A percentile compares a stretch with the other conserved stretches of the same genome.
phyloP scores from a whole-genome alignment of 2,113 vertebrate genomes.

The Nothoprocta pentlandii region DNA sequence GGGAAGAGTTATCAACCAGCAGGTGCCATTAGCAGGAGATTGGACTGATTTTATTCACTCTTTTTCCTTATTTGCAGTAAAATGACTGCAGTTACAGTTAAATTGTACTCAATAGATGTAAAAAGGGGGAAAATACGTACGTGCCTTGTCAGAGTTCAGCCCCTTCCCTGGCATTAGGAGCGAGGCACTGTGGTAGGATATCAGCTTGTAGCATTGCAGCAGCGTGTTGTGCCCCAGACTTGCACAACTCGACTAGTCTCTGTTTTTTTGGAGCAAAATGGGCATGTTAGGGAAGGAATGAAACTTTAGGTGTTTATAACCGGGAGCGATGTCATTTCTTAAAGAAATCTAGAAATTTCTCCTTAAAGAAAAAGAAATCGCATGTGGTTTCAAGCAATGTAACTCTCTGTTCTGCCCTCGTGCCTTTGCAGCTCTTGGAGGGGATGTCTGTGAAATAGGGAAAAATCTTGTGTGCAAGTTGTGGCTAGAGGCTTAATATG shows the following conservation, averaged over 20 bases:
- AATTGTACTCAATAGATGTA: slow-evolving; percentile 59
- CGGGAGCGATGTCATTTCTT: rapidly evolving
- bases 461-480: not conserved
- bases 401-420: not conserved
- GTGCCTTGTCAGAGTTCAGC: slow-evolving; percentile 19
- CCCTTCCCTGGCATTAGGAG: not conserved
- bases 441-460: not conserved
- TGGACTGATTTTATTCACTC: slow-evolving; percentile 61
- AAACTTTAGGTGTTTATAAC: not conserved
- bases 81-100: slow-evolving; percentile 71
- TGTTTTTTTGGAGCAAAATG: not conserved
- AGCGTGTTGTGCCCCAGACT: not conserved
- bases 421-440: not conserved
- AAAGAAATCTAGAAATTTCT: no score
- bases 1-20: slow-evolving; percentile 29
- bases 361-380: rapidly evolving
- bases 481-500: not conserved
- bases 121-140: not conserved
- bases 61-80: slow-evolving; percentile 70
- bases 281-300: not conserved
- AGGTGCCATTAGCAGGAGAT: slow-evolving; percentile 50
- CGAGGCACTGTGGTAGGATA: not conserved
- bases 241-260: not conserved
- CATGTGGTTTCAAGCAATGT: not conserved
- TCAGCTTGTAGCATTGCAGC: not conserved